A percentile compares a stretch with the other conserved stretches of the same genome.
Conservation (phyloP, 2,113 vertebrate genomes). For the Amblyopsis rosae region DNA sequence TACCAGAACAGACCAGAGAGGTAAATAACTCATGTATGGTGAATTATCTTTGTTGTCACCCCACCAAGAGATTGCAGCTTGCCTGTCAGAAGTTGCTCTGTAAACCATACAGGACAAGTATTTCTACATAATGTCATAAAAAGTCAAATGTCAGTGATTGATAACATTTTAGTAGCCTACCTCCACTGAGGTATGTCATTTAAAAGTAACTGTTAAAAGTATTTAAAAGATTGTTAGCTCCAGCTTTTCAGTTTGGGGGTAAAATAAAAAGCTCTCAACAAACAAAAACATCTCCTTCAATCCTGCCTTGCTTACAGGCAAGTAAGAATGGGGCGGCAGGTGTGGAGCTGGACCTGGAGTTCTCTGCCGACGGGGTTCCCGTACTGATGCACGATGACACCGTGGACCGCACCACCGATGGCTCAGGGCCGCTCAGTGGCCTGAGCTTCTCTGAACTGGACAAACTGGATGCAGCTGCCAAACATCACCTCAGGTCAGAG, state of each 20-base stretch:
- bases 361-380: constrained; percentile 89
- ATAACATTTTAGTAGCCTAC: too few relatives aligned
- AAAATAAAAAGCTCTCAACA: not conserved
- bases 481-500: constrained; percentile 86
- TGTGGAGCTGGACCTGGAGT: constrained; percentile 94
- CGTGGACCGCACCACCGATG: constrained; percentile 92
- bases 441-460: constrained; percentile 83
- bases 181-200: too few relatives aligned
- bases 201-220: too few relatives aligned
- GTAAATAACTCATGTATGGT: too few relatives aligned
- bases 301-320: constrained; percentile 77
- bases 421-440: constrained; percentile 81
- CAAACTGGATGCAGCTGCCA: constrained; percentile 88
- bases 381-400: constrained; percentile 94
- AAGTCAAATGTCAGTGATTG: too few relatives aligned
- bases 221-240: too few relatives aligned
- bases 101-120: too few relatives aligned
- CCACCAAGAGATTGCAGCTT: too few relatives aligned
- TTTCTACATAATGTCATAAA: too few relatives aligned
- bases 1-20: too few relatives aligned
- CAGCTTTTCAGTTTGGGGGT: not conserved
- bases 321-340: constrained; percentile 88
- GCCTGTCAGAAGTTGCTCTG: too few relatives aligned
- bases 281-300: not conserved
- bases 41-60: too few relatives aligned